Percentiles rank a stretch among this genome's conserved stretches.
These are phyloP conservation scores for Crotalus viridis DNA, from an alignment of 2,113 vertebrate genomes.

Conservation along the genomic window DNA sequence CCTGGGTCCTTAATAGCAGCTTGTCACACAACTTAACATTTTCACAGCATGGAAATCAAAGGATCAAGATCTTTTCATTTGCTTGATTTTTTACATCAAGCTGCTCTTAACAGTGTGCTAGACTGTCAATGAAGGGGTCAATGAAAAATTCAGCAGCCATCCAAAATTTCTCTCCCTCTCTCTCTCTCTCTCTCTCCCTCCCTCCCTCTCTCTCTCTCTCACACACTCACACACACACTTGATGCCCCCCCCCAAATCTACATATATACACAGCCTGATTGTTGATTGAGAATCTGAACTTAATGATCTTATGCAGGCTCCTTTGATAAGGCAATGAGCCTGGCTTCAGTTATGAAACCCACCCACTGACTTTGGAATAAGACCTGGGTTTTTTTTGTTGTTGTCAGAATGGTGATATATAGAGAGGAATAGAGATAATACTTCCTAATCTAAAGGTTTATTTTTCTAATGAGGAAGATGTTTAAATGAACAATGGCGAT, in stretches of 20 bases:
- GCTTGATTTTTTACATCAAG: neutral
- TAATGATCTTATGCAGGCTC: neutral
- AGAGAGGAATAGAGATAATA: neutral
- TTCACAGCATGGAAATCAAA: neutral
- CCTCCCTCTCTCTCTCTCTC: too few relatives aligned
- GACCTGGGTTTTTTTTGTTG: neutral
- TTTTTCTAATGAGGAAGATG: neutral
- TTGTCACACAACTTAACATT: neutral
- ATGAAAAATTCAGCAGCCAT: neutral
- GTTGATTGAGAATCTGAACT: neutral
- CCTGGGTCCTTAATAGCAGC: neutral
- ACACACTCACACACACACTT: neutral
- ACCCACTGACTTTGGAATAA: neutral
- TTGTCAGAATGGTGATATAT: neutral
- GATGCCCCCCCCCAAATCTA: neutral
- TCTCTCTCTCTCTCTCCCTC: neutral
- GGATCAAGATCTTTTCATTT: neutral
- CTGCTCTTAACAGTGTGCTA: neutral
- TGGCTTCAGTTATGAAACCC: neutral
- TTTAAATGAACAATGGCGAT: neutral
- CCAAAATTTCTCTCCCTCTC: neutral
- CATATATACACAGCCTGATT: neutral
- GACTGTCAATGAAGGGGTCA: neutral
- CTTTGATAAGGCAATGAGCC: neutral
- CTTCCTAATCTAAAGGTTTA: neutral